phyloP scores from a whole-genome alignment of 2,888 invertebrate species.

The Saturnia pavonia region DNA sequence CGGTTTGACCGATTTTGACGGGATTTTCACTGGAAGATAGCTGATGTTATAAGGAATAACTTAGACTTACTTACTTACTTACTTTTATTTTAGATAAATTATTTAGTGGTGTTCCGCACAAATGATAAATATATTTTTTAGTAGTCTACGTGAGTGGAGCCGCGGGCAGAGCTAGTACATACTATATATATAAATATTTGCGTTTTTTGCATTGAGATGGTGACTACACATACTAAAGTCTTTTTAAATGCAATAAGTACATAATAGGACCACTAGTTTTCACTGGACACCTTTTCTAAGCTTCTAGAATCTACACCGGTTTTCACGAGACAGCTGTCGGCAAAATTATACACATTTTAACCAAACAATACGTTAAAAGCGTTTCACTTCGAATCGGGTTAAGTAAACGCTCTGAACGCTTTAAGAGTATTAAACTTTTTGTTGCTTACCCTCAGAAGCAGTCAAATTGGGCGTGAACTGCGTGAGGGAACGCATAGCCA shows the following conservation, averaged over 20 bases:
- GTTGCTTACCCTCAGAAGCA: constrained; percentile 46
- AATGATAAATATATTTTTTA: too few relatives aligned
- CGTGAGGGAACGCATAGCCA: constrained; percentile 34
- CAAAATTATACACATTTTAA: constrained; percentile 15
- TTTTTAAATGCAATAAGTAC: not conserved
- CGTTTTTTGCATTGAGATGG: too few relatives aligned
- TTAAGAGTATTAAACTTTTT: constrained; percentile 64
- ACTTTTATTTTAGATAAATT: too few relatives aligned
- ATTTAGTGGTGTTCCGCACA: too few relatives aligned
- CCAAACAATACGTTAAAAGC: constrained; percentile 33
- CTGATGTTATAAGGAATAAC: too few relatives aligned
- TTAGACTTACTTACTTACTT: too few relatives aligned
- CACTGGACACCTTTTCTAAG: not conserved
- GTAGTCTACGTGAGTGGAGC: too few relatives aligned
- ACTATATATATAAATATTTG: too few relatives aligned
- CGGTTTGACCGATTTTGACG: too few relatives aligned
- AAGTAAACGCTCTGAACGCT: constrained; percentile 49
- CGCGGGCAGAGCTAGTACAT: too few relatives aligned
- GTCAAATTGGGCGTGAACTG: constrained; percentile 62
- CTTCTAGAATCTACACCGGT: not conserved
- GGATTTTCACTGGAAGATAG: too few relatives aligned
- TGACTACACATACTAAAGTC: not conserved
- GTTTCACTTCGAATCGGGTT: constrained; percentile 41
- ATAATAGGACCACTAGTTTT: not conserved
- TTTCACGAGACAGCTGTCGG: not conserved